These are phyloP conservation scores for Syngnathus acus DNA, from an alignment of 2,797 vertebrate genomes.

Conservation along the genomic window DNA sequence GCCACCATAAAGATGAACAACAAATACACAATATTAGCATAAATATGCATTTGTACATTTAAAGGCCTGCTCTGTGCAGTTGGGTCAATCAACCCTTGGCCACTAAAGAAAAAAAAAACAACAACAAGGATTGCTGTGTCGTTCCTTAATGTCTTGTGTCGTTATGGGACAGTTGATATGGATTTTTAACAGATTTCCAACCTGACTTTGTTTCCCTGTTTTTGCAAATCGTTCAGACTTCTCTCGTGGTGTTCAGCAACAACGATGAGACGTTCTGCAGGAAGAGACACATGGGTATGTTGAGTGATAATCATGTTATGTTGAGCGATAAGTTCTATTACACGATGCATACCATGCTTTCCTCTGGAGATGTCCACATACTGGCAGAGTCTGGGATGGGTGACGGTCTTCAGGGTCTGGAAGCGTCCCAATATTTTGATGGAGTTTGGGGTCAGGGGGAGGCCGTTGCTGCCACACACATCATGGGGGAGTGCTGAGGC, in stretches of 20 bases:
- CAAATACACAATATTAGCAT: no score
- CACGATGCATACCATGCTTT: slow-evolving; percentile 79
- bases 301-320: neutral
- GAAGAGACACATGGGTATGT: neutral
- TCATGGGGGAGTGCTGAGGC: slow-evolving; percentile 97
- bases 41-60: no score
- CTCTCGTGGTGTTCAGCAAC: slow-evolving; percentile 90
- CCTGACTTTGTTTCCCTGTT: slow-evolving; percentile 78
- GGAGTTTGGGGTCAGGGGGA: slow-evolving; percentile 96
- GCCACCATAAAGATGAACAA: neutral
- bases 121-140: neutral
- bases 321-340: neutral
- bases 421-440: slow-evolving; percentile 98
- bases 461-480: slow-evolving; percentile 96
- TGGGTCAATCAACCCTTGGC: no score
- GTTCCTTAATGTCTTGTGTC: neutral
- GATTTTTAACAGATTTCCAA: slow-evolving; percentile 43
- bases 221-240: slow-evolving; percentile 82
- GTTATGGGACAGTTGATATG: neutral
- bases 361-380: slow-evolving; percentile 94
- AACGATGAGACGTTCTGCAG: slow-evolving; percentile 87
- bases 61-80: no score
- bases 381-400: slow-evolving; percentile 91
- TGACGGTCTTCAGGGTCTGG: slow-evolving; percentile 93
- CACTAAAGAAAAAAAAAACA: no score